phyloP scores from a whole-genome alignment of 2,888 invertebrate species.

The Lissocephala sabroskyi region DNA sequence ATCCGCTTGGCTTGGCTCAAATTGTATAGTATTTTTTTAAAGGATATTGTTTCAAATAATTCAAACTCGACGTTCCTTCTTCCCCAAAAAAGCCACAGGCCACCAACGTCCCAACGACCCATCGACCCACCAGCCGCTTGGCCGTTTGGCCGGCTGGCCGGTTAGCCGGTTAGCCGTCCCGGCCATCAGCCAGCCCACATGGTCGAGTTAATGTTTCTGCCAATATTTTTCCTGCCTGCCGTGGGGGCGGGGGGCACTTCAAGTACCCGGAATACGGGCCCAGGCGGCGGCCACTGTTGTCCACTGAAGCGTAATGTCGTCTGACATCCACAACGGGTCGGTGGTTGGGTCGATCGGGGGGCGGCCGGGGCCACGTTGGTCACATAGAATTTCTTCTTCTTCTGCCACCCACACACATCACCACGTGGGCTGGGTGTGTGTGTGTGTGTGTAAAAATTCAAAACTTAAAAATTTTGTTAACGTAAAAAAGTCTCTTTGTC shows the following conservation, averaged over 20 bases:
- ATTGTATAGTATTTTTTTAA: slow-evolving; percentile 56
- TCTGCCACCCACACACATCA: neutral
- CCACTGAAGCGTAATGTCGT: slow-evolving; percentile 65
- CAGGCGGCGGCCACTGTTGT: slow-evolving; percentile 20
- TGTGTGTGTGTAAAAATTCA: slow-evolving; percentile 9
- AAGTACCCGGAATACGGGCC: slow-evolving; percentile 24
- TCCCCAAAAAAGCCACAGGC: neutral
- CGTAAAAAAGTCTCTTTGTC: slow-evolving; percentile 35
- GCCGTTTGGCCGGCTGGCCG: neutral
- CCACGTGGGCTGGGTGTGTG: neutral
- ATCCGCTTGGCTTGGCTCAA: slow-evolving; percentile 35
- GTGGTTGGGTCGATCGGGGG: neutral
- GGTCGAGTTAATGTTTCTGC: slow-evolving; percentile 42
- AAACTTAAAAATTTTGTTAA: slow-evolving; percentile 28
- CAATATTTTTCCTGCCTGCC: slow-evolving; percentile 50
- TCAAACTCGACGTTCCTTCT: slow-evolving; percentile 36
- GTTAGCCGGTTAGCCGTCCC: neutral
- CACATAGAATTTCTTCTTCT: neutral
- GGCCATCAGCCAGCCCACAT: neutral
- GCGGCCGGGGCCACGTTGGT: neutral
- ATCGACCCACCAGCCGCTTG: neutral
- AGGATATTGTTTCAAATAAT: slow-evolving; percentile 66
- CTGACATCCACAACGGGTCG: slow-evolving; percentile 49
- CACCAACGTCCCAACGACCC: neutral
- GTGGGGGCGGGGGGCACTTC: slow-evolving; percentile 15